These are phyloP conservation scores for Gastrophryne carolinensis DNA, from an alignment of 2,797 vertebrate species.

Conservation along the genomic window DNA sequence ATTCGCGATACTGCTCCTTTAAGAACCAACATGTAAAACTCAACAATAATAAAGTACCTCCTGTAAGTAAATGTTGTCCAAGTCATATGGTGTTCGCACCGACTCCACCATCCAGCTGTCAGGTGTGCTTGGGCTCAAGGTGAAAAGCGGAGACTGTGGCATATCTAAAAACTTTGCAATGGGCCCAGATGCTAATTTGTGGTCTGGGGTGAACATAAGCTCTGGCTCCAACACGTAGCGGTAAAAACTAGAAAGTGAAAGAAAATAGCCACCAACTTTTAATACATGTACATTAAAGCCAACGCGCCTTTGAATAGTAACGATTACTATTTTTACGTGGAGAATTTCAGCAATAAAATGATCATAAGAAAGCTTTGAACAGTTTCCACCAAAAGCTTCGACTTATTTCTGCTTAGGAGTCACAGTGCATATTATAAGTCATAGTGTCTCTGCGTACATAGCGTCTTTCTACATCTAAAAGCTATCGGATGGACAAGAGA, in stretches of 20 bases:
- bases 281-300: neutral
- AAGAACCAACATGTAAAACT: too few species aligned
- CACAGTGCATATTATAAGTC: neutral
- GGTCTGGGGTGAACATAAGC: constrained; percentile 81
- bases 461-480: neutral
- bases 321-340: too few species aligned
- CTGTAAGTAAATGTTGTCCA: constrained; percentile 96
- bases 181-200: constrained; percentile 82
- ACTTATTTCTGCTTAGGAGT: too few species aligned
- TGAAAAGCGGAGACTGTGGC: constrained; percentile 94
- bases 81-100: constrained; percentile 89
- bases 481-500: neutral
- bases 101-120: constrained; percentile 99
- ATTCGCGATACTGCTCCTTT: too few species aligned
- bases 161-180: constrained; percentile 95
- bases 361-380: too few species aligned
- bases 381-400: too few species aligned
- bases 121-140: constrained; percentile 91
- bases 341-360: too few species aligned
- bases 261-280: neutral
- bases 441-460: neutral
- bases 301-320: too few species aligned
- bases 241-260: constrained; percentile 79
- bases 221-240: constrained; percentile 93
- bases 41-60: constrained; percentile 89